A percentile compares a stretch with the other conserved stretches of the same genome.
Conservation (phyloP, 2,113 vertebrate species). For the Neodontobutis hainanensis region DNA sequence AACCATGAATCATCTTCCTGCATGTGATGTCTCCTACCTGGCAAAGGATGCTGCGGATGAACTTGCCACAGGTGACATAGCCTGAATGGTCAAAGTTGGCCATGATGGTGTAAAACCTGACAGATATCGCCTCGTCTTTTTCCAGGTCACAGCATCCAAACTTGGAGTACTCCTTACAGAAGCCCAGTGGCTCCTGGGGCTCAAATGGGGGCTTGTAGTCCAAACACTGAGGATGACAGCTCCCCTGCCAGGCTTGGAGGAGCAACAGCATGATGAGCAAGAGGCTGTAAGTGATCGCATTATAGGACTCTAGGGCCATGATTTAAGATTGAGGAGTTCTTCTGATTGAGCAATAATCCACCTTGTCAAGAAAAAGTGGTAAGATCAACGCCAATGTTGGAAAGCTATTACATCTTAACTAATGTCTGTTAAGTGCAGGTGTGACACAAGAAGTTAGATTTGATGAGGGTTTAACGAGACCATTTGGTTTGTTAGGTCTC, state of each 20-base stretch:
- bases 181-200: slow-evolving; percentile 76
- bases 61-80: slow-evolving; percentile 73
- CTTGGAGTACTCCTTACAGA: slow-evolving; percentile 81
- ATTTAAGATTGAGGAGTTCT: slow-evolving; percentile 2
- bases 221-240: slow-evolving; percentile 80
- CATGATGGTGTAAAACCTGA: slow-evolving; percentile 75
- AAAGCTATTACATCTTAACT: slow-evolving; percentile 24
- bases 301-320: slow-evolving; percentile 44
- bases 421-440: slow-evolving; percentile 9
- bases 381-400: slow-evolving; percentile 9
- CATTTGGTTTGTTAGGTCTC: slow-evolving; percentile 22
- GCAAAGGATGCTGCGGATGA: slow-evolving; percentile 80
- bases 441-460: slow-evolving; percentile 4
- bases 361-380: neutral
- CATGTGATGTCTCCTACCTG: slow-evolving; percentile 72
- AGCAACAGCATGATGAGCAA: slow-evolving; percentile 58
- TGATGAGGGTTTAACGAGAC: slow-evolving; percentile 9
- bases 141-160: slow-evolving; percentile 82
- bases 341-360: slow-evolving; percentile 16
- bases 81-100: slow-evolving; percentile 79
- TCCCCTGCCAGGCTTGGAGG: slow-evolving; percentile 52
- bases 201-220: slow-evolving; percentile 85
- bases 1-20: too few species aligned
- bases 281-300: slow-evolving; percentile 18
- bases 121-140: slow-evolving; percentile 70